Conservation (phyloP, 2,113 vertebrate species). For the Mandrillus leucophaeus region DNA sequence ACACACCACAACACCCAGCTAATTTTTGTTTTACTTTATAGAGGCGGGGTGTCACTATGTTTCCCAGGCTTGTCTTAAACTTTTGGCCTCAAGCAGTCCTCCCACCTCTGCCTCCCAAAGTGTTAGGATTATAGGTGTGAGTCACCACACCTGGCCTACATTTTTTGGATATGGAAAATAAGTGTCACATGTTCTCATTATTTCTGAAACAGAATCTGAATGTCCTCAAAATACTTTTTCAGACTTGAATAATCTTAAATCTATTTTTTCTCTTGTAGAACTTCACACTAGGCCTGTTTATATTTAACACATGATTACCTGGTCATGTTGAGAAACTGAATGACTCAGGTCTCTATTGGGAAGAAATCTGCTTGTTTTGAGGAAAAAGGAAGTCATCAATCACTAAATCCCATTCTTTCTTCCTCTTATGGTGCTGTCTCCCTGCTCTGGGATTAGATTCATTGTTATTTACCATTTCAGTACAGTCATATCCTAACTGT, state of each 20-base stretch:
- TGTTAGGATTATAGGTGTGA: no score
- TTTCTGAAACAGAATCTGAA: constrained; percentile 17
- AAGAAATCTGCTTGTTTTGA: neutral
- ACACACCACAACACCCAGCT: no score
- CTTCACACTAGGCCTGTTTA: neutral
- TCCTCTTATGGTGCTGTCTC: neutral
- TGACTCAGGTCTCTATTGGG: neutral
- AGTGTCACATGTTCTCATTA: neutral
- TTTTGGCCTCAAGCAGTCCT: no score
- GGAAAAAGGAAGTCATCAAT: neutral
- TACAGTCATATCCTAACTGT: neutral
- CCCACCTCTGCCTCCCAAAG: no score
- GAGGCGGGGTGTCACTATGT: no score
- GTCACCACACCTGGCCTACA: no score
- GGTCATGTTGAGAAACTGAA: neutral
- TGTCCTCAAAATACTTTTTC: neutral
- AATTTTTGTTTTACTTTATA: no score
- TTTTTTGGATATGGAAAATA: neutral
- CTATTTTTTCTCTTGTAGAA: neutral
- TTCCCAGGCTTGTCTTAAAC: no score
- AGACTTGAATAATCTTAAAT: constrained; percentile 14
- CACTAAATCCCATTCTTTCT: neutral
- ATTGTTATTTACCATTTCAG: neutral
- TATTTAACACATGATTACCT: neutral
- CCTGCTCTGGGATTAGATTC: neutral